A percentile compares a stretch with the other conserved stretches of the same genome.
Conservation (phyloP, 2,113 vertebrate genomes). For the Harpagus bidentatus region DNA sequence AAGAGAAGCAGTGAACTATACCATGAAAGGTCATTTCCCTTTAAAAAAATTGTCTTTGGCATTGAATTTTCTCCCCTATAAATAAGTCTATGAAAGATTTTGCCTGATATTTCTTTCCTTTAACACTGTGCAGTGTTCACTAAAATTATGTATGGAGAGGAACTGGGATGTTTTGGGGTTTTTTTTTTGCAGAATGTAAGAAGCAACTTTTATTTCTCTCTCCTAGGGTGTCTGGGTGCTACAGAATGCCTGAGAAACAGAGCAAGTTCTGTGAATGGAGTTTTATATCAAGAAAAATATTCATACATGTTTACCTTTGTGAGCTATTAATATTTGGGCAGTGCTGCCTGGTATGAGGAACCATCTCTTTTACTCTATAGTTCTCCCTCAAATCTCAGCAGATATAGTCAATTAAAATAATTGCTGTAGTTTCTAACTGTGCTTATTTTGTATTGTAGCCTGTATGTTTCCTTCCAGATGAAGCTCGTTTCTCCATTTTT, state of each 20-base stretch:
- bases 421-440: background rate
- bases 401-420: background rate
- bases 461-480: background rate
- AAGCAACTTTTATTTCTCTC: background rate
- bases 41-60: background rate
- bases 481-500: background rate
- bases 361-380: background rate
- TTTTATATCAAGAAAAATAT: background rate
- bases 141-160: background rate
- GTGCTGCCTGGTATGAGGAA: background rate
- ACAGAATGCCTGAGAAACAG: background rate
- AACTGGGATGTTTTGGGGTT: accelerated
- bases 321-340: background rate
- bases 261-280: background rate
- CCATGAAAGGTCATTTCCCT: background rate
- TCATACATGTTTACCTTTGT: background rate
- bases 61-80: background rate
- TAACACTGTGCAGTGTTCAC: background rate
- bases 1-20: background rate
- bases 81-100: background rate
- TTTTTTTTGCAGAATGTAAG: background rate
- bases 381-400: background rate
- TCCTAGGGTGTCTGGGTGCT: background rate
- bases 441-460: background rate
- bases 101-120: background rate